Percentiles rank a stretch among this genome's conserved stretches.
Conservation (phyloP, 2,888 invertebrate genomes). For the Eucera pruinosa region DNA sequence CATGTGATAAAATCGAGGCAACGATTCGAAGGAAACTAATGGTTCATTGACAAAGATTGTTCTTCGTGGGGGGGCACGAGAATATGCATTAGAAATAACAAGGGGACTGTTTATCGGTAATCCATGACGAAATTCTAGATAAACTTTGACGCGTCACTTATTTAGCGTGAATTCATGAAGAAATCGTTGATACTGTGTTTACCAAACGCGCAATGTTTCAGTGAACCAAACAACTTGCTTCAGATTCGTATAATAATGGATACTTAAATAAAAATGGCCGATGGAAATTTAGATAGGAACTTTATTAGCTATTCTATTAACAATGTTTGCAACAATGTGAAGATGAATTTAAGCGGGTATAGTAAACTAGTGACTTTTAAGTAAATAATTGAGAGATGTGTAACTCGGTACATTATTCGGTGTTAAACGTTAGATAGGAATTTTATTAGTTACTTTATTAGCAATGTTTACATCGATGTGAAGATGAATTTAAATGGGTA, state of each 20-base stretch:
- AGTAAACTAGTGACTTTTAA: background rate
- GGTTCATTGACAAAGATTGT: constrained; percentile 20
- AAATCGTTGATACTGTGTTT: background rate
- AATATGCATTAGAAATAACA: constrained; percentile 22
- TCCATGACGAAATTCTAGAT: constrained; percentile 51
- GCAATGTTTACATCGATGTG: no score
- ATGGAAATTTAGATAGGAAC: no score
- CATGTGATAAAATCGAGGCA: constrained; percentile 62
- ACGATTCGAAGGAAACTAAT: constrained; percentile 60
- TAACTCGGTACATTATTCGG: constrained; percentile 13
- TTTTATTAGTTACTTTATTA: background rate
- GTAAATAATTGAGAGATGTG: background rate
- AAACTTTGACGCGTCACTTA: constrained; percentile 61
- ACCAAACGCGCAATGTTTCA: no score
- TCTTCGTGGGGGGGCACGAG: constrained; percentile 38
- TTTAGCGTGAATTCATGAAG: constrained; percentile 7
- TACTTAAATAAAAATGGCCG: no score
- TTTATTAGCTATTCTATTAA: background rate
- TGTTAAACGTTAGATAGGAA: no score
- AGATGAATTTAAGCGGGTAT: background rate
- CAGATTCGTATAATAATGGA: no score
- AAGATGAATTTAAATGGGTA: background rate
- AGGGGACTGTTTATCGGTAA: constrained; percentile 10
- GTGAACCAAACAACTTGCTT: no score
- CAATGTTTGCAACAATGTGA: background rate